Base-by-base conservation (phyloP, 2,113 vertebrate species). In the Cyanoderma ruficeps region DNA sequence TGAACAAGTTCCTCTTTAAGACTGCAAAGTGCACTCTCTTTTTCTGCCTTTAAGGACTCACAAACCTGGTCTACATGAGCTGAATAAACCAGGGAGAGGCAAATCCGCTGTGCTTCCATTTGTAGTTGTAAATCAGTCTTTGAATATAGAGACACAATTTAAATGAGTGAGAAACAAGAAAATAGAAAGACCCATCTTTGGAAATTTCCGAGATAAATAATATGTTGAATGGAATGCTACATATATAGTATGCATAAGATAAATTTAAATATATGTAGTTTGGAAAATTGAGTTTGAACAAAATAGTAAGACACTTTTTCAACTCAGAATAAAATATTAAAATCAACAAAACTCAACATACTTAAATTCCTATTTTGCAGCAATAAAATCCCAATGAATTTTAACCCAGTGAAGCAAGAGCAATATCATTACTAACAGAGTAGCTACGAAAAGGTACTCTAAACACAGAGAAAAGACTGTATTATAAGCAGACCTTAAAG, bases 41-140 rank as follows among this genome's bases (percentile, higher is more conserved):
- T 98, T 79, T 98, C 98, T 64, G 94, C 96, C 87, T 98, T 96
- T 96, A 98, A 90, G 65, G 87, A 97, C 84, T 98, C 98, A 77
- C 95, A 89, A 53, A 98, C 93, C 82, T 99, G 98, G 96, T 99
- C 99, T 39, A 99, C 96, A 41, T 99, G 98, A 78, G 99, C 98
- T 15, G 98, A 98, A 52, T 99, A 98, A 95, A 99, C 99, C 97
- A 99, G 97, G 92, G 98, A 98, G 5, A 99, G 98, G 91, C 99
- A 99, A 97, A 99, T 98, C 55, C 98, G 98, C 68, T 99, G 99
- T 33, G 99, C 99, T 97, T 99, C 99, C 98, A 99, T 97, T 90
- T 98, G 99, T 33, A 99, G 98, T 71, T 97, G 97, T 94, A 99
- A 98, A 92, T 99, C 99, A 68, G 95, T 98, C 99, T 99, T 93